These are phyloP conservation scores for Celastrina argiolus DNA, from an alignment of 2,888 invertebrate genomes.

Conservation along the genomic window DNA sequence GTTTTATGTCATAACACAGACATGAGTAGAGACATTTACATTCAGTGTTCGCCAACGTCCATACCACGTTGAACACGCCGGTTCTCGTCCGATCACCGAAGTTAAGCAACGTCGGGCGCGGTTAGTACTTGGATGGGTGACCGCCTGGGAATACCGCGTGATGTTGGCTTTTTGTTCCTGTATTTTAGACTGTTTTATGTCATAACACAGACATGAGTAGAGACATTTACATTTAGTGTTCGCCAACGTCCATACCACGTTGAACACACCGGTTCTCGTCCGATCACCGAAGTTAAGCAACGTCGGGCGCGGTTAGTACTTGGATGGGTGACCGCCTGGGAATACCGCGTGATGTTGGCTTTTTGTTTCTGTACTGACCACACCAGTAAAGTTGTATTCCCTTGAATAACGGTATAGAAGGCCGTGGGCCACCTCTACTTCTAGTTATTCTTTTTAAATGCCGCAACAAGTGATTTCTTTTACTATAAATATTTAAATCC, in stretches of 20 bases:
- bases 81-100: slow-evolving; percentile 42
- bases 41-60: slow-evolving; percentile 27
- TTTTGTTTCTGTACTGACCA: slow-evolving; percentile 35
- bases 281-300: slow-evolving; percentile 44
- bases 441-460: no score
- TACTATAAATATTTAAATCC: no score
- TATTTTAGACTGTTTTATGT: slow-evolving; percentile 18
- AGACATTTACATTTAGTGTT: background rate
- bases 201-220: no score
- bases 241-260: slow-evolving; percentile 32
- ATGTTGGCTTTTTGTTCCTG: slow-evolving; percentile 19
- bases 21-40: background rate
- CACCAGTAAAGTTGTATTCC: no score
- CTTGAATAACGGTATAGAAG: no score
- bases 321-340: slow-evolving; percentile 48
- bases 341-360: slow-evolving; percentile 55
- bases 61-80: slow-evolving; percentile 32
- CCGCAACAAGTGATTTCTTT: no score
- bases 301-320: slow-evolving; percentile 55
- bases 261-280: slow-evolving; percentile 37
- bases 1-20: no score
- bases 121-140: slow-evolving; percentile 60
- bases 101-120: slow-evolving; percentile 51
- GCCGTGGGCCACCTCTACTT: no score
- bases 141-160: slow-evolving; percentile 20